These are phyloP conservation scores for Drosophila bunnanda DNA, from an alignment of 2,888 invertebrate species.

Conservation along the genomic window DNA sequence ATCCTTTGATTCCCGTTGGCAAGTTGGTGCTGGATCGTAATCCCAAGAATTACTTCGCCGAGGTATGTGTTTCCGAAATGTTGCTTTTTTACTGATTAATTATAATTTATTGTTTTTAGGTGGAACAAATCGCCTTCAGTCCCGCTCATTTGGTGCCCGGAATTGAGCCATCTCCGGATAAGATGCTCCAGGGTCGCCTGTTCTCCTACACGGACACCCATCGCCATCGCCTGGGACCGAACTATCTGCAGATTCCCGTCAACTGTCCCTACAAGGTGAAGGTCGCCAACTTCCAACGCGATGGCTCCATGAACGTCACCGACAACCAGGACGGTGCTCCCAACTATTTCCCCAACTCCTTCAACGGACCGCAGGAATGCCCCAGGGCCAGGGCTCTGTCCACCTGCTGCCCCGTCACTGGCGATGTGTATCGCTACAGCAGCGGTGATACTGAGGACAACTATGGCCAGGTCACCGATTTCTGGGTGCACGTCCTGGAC, in stretches of 20 bases:
- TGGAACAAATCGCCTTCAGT: constrained; percentile 96
- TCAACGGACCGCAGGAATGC: constrained; percentile 92
- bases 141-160: constrained; percentile 96
- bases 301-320: constrained; percentile 91
- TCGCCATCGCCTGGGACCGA: constrained; percentile 95
- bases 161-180: constrained; percentile 96
- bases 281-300: constrained; percentile 93
- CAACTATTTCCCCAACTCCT: constrained; percentile 99
- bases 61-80: constrained; percentile 81
- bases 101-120: constrained; percentile 73
- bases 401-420: constrained; percentile 87
- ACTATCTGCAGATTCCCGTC: constrained; percentile 96
- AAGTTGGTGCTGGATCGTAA: constrained; percentile 94
- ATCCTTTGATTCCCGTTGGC: constrained; percentile 94
- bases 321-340: constrained; percentile 95
- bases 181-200: constrained; percentile 95
- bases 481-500: constrained; percentile 93
- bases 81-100: not conserved
- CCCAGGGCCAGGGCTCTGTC: constrained; percentile 87
- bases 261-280: constrained; percentile 94
- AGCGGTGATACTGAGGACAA: constrained; percentile 94
- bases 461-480: constrained; percentile 92
- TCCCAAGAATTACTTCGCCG: constrained; percentile 96
- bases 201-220: constrained; percentile 97
- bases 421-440: constrained; percentile 93